phyloP scores from a whole-genome alignment of 2,113 vertebrate species.

The Tragelaphus buxtoni region DNA sequence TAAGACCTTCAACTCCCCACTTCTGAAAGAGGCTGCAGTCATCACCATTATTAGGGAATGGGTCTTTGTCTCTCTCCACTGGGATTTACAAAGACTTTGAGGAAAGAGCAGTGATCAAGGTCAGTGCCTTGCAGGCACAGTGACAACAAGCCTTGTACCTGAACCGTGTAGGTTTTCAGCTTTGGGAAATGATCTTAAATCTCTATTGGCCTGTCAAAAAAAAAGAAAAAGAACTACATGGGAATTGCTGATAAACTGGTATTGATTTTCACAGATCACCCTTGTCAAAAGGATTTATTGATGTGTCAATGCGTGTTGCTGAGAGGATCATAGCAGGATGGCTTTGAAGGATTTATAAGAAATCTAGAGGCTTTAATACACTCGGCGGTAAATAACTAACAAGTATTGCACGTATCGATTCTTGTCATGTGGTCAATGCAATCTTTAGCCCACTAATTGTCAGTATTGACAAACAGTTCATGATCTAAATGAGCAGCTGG shows the following conservation, averaged over 20 bases:
- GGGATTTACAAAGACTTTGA: conserved; percentile 62
- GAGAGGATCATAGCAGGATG: conserved; percentile 82
- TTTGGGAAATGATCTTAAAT: conserved; percentile 80
- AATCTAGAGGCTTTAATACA: conserved; percentile 89
- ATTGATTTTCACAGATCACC: conserved; percentile 93
- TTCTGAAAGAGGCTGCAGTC: background rate
- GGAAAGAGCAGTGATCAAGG: conserved; percentile 70
- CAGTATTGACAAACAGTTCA: conserved; percentile 84
- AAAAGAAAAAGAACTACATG: conserved; percentile 70
- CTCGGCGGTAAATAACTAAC: conserved; percentile 89
- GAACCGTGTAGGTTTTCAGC: conserved; percentile 74
- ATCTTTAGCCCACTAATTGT: conserved; percentile 87
- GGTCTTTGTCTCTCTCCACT: background rate
- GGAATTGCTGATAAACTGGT: conserved; percentile 88
- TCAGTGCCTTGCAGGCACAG: background rate
- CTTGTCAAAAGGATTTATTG: conserved; percentile 94
- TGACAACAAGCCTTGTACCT: conserved; percentile 76
- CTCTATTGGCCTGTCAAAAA: conserved; percentile 76
- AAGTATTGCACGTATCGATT: conserved; percentile 79
- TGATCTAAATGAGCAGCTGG: conserved; percentile 83
- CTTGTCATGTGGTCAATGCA: conserved; percentile 83
- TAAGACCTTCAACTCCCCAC: background rate
- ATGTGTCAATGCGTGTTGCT: conserved; percentile 86
- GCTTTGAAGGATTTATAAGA: conserved; percentile 87
- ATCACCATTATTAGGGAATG: background rate